Evolutionary conservation across 2,888 invertebrate genomes (phyloP).

Genomic region (Pristionchus entomophagus): DNA sequence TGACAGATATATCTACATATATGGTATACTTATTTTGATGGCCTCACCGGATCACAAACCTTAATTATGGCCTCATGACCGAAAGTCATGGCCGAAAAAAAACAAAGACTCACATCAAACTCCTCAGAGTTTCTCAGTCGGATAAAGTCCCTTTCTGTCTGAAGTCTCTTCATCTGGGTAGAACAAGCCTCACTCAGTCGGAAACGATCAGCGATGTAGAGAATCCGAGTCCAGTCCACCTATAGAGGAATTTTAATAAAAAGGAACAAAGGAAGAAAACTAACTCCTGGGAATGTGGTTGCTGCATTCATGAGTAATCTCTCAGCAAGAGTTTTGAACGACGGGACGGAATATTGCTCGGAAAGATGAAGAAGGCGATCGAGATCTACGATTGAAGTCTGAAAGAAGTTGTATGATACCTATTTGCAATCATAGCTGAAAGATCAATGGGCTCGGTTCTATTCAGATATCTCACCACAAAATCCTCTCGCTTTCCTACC

Average conservation of each 20-base stretch:
- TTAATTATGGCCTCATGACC: too few relatives aligned
- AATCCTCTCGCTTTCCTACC: neutral
- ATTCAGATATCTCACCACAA: neutral
- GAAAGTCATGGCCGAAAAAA: too few relatives aligned
- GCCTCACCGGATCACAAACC: too few relatives aligned
- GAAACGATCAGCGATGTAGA: neutral
- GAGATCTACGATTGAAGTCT: neutral
- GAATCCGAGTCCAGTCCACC: neutral
- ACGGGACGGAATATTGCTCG: neutral
- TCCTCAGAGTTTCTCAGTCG: neutral
- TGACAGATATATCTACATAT: too few relatives aligned
- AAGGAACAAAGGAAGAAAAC: neutral
- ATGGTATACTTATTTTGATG: too few relatives aligned
- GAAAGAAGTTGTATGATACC: neutral
- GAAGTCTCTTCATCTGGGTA: neutral
- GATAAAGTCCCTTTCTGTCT: neutral
- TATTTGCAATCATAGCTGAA: neutral
- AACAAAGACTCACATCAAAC: neutral
- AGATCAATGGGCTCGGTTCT: neutral
- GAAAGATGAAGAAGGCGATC: neutral
- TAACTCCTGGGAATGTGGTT: neutral
- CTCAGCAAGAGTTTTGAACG: neutral
- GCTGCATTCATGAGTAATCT: neutral
- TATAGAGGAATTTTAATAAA: neutral
- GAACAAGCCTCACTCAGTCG: slow-evolving; percentile 14